Evolutionary conservation across 2,888 invertebrate genomes (phyloP), one percentile per base, ranked within the genome.

Genomic region (Drosophila testacea): DNA sequence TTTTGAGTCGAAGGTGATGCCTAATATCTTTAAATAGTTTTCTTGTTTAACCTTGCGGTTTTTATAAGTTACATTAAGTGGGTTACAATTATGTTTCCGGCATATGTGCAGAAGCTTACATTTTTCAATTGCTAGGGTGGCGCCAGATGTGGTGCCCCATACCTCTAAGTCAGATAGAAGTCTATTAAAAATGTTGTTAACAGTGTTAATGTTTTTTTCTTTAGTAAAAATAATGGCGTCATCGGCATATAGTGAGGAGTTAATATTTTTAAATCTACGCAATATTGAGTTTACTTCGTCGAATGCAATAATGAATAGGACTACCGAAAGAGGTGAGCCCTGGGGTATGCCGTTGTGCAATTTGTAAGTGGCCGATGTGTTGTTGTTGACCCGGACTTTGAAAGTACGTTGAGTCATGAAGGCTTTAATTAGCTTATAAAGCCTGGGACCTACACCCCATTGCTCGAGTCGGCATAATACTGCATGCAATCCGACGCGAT

Each of bases 281-380:
- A 41, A 41, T 41, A 16, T 22, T 22, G 22, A 22, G 22, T 22
- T 22, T 22, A 22, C 22, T 22, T 22, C 22, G 22, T 46, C 7
- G 7, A 46, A 46, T n/a, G 28, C 46, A n/a, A 46, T 46, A n/a
- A n/a, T 46, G 28, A 46, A 46, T 4, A 46, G n/a, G 4, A 46
- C 28, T 7, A 28, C 28, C 4, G 46, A 46, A 0, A 46, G 16
- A 7, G 46, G 46, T 4, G 46, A 46, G 1, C 46, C 44, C 6
- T 44, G 44, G 22, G 44, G 44, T 4, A 44, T 27, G 22, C 44
- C 7, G 28, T 28, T 46, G 2, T 28, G 7, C 7, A 46, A 30
- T n/a, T 28, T 46, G 28, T 27, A 27, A 27, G 10, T 11, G 22
- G 10, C 11, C 6, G 46, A 46, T 5, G 7, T 6, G 6, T 3